phyloP scores from a whole-genome alignment of 2,888 invertebrate genomes.

The Cryptocephalus moraei region DNA sequence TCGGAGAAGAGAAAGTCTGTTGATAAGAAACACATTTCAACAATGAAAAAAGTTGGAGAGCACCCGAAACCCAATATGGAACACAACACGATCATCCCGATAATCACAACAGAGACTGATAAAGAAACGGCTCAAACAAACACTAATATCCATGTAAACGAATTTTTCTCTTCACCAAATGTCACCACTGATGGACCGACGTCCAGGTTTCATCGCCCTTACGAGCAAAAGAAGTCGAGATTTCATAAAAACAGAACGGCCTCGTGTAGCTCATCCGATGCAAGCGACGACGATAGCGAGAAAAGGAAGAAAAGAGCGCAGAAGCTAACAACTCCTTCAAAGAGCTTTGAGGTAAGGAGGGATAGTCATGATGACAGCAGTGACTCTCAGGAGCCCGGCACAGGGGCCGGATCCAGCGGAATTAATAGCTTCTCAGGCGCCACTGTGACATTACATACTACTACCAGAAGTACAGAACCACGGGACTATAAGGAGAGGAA shows the following conservation, averaged over 20 bases:
- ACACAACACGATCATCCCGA: conserved; percentile 40
- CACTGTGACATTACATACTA: background rate
- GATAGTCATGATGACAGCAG: conserved; percentile 81
- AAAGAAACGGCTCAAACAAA: background rate
- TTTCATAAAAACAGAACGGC: conserved; percentile 68
- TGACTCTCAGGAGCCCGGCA: conserved; percentile 45
- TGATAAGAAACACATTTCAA: conserved; percentile 4
- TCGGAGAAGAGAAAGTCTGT: conserved; percentile 42
- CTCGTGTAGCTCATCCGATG: conserved; percentile 89
- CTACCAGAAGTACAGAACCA: background rate
- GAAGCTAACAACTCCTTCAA: conserved; percentile 48
- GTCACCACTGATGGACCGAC: background rate
- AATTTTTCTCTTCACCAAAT: conserved; percentile 35
- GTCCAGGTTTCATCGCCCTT: conserved; percentile 15
- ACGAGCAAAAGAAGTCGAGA: conserved; percentile 54
- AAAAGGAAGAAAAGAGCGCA: conserved; percentile 71
- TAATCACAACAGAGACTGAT: conserved; percentile 32
- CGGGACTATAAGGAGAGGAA: conserved; percentile 12
- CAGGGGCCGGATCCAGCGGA: conserved; percentile 10
- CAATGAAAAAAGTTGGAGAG: background rate
- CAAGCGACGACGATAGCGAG: conserved; percentile 81
- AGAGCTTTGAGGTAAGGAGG: conserved; percentile 41
- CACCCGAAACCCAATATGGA: conserved; percentile 10
- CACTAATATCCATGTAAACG: background rate
- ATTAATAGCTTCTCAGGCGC: background rate